Evolutionary conservation across 2,113 vertebrate species (phyloP).

Genomic region (Castor canadensis): DNA sequence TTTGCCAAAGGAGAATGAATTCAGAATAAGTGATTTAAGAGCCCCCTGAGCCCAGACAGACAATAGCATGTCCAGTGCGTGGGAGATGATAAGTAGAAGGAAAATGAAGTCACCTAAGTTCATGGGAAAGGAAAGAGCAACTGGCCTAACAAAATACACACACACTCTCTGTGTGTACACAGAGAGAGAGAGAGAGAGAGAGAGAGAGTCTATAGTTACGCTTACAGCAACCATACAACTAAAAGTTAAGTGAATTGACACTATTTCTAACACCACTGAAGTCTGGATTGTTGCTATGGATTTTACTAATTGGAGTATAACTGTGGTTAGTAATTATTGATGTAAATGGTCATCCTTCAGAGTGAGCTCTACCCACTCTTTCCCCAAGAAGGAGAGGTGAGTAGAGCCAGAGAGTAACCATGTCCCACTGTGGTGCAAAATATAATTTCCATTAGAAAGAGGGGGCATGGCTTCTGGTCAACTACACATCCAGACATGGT

Average conservation of each 20-base stretch:
- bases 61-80: constrained; percentile 43
- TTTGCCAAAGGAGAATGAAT: not conserved
- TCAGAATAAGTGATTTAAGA: constrained; percentile 20
- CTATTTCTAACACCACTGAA: not conserved
- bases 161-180: too few relatives aligned
- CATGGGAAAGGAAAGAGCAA: constrained; percentile 80
- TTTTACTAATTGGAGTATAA: not conserved
- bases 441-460: constrained; percentile 64
- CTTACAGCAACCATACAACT: not conserved
- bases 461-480: constrained; percentile 29
- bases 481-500: not conserved
- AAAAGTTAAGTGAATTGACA: not conserved
- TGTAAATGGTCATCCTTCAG: not conserved
- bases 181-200: too few relatives aligned
- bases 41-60: not conserved
- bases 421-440: not conserved
- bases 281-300: not conserved
- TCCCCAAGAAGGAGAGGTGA: not conserved
- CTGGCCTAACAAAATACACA: not conserved
- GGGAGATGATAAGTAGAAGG: constrained; percentile 73
- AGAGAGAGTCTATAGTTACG: too few relatives aligned
- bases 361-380: not conserved
- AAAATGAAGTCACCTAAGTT: constrained; percentile 81
- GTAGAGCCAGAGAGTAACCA: not conserved
- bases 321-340: not conserved